Base-by-base conservation (phyloP, 2,888 invertebrate species). In the Chrysolina haemoptera region DNA sequence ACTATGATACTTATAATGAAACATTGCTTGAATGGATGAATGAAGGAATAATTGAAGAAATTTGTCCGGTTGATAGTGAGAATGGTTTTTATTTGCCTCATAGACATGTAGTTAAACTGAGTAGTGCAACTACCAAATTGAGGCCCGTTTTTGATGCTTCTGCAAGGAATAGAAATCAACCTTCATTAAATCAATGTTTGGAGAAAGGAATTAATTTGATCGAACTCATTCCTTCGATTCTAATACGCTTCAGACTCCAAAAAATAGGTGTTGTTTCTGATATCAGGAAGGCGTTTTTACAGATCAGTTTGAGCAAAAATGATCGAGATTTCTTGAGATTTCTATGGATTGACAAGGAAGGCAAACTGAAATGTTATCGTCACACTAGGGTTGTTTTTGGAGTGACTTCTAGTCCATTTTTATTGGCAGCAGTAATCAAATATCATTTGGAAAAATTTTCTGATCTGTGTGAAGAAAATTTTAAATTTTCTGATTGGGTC, bases 1-100 rank as follows among this genome's bases (percentile, higher is more conserved):
- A n/a, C n/a, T n/a, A n/a, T n/a, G n/a, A n/a, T 43, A 14, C 12
- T 43, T 43, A 43, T 43, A 12, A 43, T 43, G 43, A 43, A 50
- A 50, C 50, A 16, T 50, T 50, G n/a, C 43, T 50, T 16, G 50
- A 50, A 16, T 50, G 50, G 50, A 8, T 50, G 50, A 16, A 50
- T 16, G 50, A 50, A 50, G 16, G 16, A 50, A 50, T 50, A 50
- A 50, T 50, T 50, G 50, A 50, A 50, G 50, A 50, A 50, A 50
- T n/a, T 16, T 50, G 16, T 50, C 16, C 50, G n/a, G n/a, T 43
- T 43, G 43, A 43, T 43, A 12, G 50, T 11, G n/a, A 50, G 50
- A 16, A 14, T 50, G 50, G 50, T 50, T 50, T 50, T 16, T 14
- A 50, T 50, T 50, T 16, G 16, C 50, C 50, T 16, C 50, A 14